Evolutionary conservation across 2,797 vertebrate species (phyloP), one percentile per base, ranked within the genome.

Genomic region (Spinus olivaceus): DNA sequence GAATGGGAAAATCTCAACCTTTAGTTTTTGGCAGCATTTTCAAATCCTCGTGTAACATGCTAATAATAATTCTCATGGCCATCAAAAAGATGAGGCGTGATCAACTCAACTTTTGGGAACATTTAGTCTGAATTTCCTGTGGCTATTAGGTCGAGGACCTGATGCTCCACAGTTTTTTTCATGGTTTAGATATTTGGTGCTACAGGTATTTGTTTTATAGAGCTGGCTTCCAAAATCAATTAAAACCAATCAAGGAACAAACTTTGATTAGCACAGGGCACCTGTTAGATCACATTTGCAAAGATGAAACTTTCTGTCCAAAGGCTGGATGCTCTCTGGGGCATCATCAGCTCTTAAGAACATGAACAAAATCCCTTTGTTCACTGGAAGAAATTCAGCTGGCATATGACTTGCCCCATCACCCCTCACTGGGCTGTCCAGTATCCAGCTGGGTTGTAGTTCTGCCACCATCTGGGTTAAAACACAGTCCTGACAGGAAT

Each of bases 221-320:
- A 56, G 21, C 47, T 86, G 20, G 15, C 14, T 88, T 81, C 51
- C 60, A 63, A 86, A 84, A 51, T 65, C 54, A 28, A 17, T n/a
- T 74, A 46, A 94, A 88, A 65, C 9, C 24, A 88, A 69, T 12
- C 24, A 54, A 65, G 4, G 16, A 69, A 66, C 8, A 49, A 50
- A 44, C 22, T 65, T 66, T 70, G n/a, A 39, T 73, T 57, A 60
- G 22, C 0, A 0, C 25, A 33, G 47, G 19, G 14, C 3, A 5
- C n/a, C 78, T 39, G 5, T 28, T 78, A 51, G 23, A 53, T 47
- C 63, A 51, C 33, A 8, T 70, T 67, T 63, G 30, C 23, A 72
- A 69, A 61, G 24, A 76, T 3, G 1, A 91, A 67, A 30, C 21
- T 71, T 74, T 70, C 57, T 50, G 12, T 77, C 17, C 4, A 1